Base-by-base conservation (phyloP, 2,888 invertebrate genomes). In the Nephrotoma flavescens region DNA sequence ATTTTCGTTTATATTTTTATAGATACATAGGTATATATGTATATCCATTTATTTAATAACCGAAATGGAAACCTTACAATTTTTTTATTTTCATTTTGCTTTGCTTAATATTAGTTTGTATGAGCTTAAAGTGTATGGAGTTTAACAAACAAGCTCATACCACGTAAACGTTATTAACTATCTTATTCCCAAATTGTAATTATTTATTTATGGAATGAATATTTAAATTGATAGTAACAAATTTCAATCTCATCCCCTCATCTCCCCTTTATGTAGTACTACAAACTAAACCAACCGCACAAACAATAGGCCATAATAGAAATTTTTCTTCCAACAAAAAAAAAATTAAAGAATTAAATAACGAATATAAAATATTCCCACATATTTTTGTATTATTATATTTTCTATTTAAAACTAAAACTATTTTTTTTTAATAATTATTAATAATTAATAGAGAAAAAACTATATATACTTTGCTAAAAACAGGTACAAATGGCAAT, bases 401-500 rank as follows among this genome's bases (percentile, higher is more conserved):
- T 57, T 19, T 44, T 44, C 6, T 57, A 9, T 71, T 71, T 71
- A 71, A 71, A 71, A 71, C 31, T 31, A 71, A 71, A 71, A 31
- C 71, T 71, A 71, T 71, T 19, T 19, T 71, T 71, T 19, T 71
- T 71, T 71, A 71, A 71, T 71, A 19, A 57, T 57, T 57, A 57
- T 57, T 57, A 57, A 57, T 57, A 71, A 31, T 71, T 71, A 71
- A 71, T 71, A 71, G 71, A 71, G 71, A 71, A 71, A 71, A 71
- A 71, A 31, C 31, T 71, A 71, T 71, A 41, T 86, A 52, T 86
- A 86, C 57, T 86, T 86, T 12, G 86, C 86, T 86, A 86, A 71
- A 71, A 52, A 86, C 87, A 88, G 87, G 87, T 88, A 88, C 88
- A 86, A 86, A 86, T 88, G 87, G 87, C 87, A 86, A 87, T 31